Evolutionary conservation across 1,140 invertebrate genomes (phyloP), one percentile per base, ranked within the genome.

Genomic region (Odontomachus brunneus): DNA sequence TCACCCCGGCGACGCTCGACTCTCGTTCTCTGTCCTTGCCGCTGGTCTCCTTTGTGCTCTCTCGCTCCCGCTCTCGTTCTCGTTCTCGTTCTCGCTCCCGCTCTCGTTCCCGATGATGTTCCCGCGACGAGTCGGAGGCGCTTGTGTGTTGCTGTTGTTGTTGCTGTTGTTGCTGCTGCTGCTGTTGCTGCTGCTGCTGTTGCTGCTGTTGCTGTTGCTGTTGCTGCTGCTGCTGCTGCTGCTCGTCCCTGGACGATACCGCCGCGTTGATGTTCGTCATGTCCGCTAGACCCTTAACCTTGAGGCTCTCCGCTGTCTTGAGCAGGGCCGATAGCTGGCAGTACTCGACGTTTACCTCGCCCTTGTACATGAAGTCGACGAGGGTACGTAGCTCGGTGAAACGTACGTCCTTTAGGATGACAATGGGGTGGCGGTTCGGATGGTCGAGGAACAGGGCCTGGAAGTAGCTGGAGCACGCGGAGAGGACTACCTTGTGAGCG

Each of bases 351-450:
- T 98, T 98, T 86, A 98, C 98, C 94, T 98, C 98, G 89, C 98
- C 98, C 94, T 98, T 97, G 96, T 99, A 98, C 98, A 99, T 99
- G 96, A 98, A 98, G 95, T 98, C 97, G 92, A 98, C 97, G 91
- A 99, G 96, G 88, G 97, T 98, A 93, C 97, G 96, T 92, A 98
- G 96, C 94, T 98, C 97, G 89, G 96, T 95, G 94, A 98, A 98
- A 91, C 97, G 96, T 90, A 98, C 97, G 97, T 98, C 98, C 94
- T 98, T 98, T 84, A 98, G 96, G 92, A 98, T 98, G 92, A 98
- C 97, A 92, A 98, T 98, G 89, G 98, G 98, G 94, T 98, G 97
- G 87, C 97, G 96, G 92, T 97, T 97, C 84, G 98, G 97, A 93
- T 98, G 97, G 94, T 97, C 97, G 92, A 97, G 96, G 94, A 98